Evolutionary conservation across 2,113 vertebrate genomes (phyloP).

Genomic region (Vanacampus margaritifer): DNA sequence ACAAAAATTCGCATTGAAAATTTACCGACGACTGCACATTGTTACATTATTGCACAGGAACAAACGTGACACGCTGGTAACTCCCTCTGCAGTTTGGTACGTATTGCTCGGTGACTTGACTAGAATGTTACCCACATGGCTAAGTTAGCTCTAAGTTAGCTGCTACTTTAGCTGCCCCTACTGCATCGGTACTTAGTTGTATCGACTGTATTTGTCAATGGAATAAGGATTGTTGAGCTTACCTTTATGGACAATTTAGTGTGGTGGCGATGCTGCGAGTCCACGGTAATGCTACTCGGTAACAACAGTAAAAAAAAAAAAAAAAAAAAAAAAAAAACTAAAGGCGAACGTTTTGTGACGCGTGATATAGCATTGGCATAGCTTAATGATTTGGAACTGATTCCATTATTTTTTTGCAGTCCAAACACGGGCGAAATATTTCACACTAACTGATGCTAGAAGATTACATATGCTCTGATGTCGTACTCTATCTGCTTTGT

Average conservation of each 20-base stretch:
- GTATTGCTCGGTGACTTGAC: not conserved
- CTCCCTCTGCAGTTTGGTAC: not conserved
- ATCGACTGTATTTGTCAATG: not conserved
- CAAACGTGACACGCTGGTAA: not conserved
- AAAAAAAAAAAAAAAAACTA: not conserved
- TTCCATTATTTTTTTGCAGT: not conserved
- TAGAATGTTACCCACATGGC: not conserved
- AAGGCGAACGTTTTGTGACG: not conserved
- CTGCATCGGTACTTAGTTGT: not conserved
- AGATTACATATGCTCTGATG: not conserved
- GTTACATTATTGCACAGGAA: not conserved
- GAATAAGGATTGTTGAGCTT: too few relatives aligned
- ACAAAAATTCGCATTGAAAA: not conserved
- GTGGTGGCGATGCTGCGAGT: not conserved
- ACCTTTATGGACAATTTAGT: not conserved
- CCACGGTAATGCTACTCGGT: not conserved
- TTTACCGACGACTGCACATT: not conserved
- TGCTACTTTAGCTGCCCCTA: not conserved
- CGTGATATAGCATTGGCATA: not conserved
- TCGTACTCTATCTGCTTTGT: not conserved
- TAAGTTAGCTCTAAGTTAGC: constrained; percentile 8
- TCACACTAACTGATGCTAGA: not conserved
- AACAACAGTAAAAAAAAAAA: not conserved
- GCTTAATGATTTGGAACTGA: not conserved
- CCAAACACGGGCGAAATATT: not conserved